These are phyloP conservation scores for Cheilosia pagana DNA, from an alignment of 2,888 invertebrate genomes.

Conservation along the genomic window DNA sequence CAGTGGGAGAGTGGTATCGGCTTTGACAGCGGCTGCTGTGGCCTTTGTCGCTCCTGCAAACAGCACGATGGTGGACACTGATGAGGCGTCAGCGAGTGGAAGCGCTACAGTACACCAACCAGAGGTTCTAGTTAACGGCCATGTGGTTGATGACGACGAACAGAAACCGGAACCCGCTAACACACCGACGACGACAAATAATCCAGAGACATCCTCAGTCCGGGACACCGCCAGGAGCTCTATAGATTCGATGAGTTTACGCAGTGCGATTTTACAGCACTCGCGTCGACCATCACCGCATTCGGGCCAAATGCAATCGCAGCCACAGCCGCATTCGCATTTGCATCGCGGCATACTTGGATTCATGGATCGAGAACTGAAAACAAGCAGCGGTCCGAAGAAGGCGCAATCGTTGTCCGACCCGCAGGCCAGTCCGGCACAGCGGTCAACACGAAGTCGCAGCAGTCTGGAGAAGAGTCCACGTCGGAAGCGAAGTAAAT, in stretches of 20 bases:
- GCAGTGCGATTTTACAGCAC: slow-evolving; percentile 81
- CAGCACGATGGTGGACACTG: slow-evolving; percentile 15
- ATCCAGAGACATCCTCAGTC: slow-evolving; percentile 67
- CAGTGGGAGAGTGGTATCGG: slow-evolving; percentile 75
- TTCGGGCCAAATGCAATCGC: slow-evolving; percentile 79
- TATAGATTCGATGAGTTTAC: slow-evolving; percentile 81
- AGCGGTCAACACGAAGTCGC: slow-evolving; percentile 82
- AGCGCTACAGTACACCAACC: slow-evolving; percentile 43
- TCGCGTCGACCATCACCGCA: slow-evolving; percentile 70
- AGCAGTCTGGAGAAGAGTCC: slow-evolving; percentile 83
- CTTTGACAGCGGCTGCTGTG: slow-evolving; percentile 55
- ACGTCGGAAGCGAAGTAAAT: slow-evolving; percentile 83
- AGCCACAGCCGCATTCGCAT: slow-evolving; percentile 80
- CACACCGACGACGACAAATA: slow-evolving; percentile 65
- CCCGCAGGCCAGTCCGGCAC: slow-evolving; percentile 83
- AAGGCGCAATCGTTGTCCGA: slow-evolving; percentile 83
- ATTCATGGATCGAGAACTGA: slow-evolving; percentile 83
- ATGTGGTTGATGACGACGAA: slow-evolving; percentile 66
- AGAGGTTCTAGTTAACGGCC: slow-evolving; percentile 80
- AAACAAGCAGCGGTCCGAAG: slow-evolving; percentile 79
- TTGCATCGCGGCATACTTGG: slow-evolving; percentile 83
- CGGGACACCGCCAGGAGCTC: slow-evolving; percentile 77
- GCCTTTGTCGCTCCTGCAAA: slow-evolving; percentile 54
- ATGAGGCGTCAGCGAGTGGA: slow-evolving; percentile 28
- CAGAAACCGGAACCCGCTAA: slow-evolving; percentile 76